phyloP scores from a whole-genome alignment of 92 coral and sea anemone genomes.

The Actinostola sp. region DNA sequence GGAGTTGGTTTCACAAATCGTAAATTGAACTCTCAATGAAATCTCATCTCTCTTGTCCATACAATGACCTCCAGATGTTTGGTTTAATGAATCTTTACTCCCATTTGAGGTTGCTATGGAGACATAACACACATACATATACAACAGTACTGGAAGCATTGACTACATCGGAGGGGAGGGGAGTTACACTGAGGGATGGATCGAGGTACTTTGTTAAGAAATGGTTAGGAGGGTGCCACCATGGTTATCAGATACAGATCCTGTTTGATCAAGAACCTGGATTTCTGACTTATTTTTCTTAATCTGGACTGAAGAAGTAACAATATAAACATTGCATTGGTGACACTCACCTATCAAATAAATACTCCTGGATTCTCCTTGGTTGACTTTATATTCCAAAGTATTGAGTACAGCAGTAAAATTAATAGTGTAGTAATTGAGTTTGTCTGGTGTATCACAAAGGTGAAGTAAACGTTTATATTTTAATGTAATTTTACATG shows the following conservation, averaged over 20 bases:
- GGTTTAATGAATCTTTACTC: slow-evolving; percentile 24
- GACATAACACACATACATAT: too few relatives aligned
- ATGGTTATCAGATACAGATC: too few relatives aligned
- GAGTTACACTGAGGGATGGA: too few relatives aligned
- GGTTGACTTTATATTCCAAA: not conserved
- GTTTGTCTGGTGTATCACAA: slow-evolving; percentile 21
- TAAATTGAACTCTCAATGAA: slow-evolving; percentile 43
- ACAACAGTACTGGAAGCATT: too few relatives aligned
- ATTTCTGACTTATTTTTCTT: too few relatives aligned
- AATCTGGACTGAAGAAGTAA: not conserved
- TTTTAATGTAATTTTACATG: slow-evolving; percentile 11
- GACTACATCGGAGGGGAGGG: too few relatives aligned
- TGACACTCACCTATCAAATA: slow-evolving; percentile 35
- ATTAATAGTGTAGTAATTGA: slow-evolving; percentile 12
- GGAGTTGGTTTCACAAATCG: slow-evolving; percentile 33
- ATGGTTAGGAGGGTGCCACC: too few relatives aligned
- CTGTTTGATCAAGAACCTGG: too few relatives aligned
- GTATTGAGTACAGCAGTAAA: not conserved
- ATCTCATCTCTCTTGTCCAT: slow-evolving; percentile 17
- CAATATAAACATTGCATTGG: not conserved
- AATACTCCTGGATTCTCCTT: slow-evolving; percentile 1
- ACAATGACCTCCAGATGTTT: slow-evolving; percentile 54
- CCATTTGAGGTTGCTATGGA: slow-evolving; percentile 57
- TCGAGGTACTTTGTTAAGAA: too few relatives aligned
- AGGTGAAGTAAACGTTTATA: slow-evolving; percentile 8